Base-by-base conservation (phyloP, 2,797 vertebrate species). In the Tapirus indicus region DNA sequence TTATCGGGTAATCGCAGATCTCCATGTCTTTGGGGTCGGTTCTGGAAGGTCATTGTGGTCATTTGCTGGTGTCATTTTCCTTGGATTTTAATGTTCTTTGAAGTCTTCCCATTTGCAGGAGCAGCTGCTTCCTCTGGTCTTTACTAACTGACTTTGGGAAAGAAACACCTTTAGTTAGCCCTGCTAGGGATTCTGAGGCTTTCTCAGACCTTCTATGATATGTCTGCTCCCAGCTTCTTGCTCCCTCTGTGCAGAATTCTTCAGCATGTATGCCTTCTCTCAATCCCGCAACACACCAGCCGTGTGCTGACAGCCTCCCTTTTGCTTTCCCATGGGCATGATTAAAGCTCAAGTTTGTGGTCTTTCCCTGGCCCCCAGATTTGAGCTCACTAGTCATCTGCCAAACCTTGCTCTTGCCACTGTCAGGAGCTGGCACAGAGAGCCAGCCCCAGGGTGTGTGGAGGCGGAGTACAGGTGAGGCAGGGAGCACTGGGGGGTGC, bases 401-500 rank as follows among this genome's bases (percentile, higher is more conserved):
- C 38, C 29, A 77, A 20, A 49, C 18, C 32, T 32, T 69, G 32
- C 21, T 20, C 5, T 44, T 18, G 3, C 7, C 14, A 5, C 38
- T 1, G 1, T 23, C 23, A 58, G 52, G 44, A 71, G 23, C 17
- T 69, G 52, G 44, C 20, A 49, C 32, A 32, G 52, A 49, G 25
- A 9, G 25, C 35, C 17, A 21, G 12, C 5, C 13, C 13, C 32
- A 18, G 74, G 8, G 69, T 7, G 2, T 6, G 7, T 11, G n/a
- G 38, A 38, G 38, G 38, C 38, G 38, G 38, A 4, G 38, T 38
- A 38, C 38, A 38, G 12, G n/a, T 69, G 25, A 27, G 5, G 6
- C 1, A 0, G 5, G 25, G 54, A 16, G 7, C 7, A 6, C 66
- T 41, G 29, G 14, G 14, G 5, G 62, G 16, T 54, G 20, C 44